These are phyloP conservation scores for Ceramica pisi DNA, from an alignment of 2,888 invertebrate species.

Conservation along the genomic window DNA sequence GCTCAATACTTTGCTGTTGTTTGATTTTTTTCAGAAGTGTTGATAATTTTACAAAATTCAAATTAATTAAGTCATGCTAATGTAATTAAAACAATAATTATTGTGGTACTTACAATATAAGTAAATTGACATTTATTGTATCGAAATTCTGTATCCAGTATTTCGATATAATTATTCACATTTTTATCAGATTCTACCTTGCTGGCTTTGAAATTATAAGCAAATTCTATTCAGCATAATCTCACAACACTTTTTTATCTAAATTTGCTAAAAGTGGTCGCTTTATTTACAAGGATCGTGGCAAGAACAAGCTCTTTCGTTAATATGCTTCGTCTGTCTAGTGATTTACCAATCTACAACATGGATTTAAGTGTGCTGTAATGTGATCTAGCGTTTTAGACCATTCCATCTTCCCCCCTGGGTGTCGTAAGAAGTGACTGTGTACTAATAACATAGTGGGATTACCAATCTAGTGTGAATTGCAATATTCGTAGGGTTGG, in stretches of 20 bases:
- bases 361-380: conserved; percentile 24
- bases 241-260: background rate
- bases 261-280: too few species aligned
- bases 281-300: background rate
- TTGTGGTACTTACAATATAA: too few species aligned
- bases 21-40: too few species aligned
- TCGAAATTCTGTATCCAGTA: too few species aligned
- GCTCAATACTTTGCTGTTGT: background rate
- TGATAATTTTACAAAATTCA: background rate
- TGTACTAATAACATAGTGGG: conserved; percentile 42
- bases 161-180: too few species aligned
- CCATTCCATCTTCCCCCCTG: conserved; percentile 34
- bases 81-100: too few species aligned
- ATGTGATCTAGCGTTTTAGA: conserved; percentile 41
- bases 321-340: conserved; percentile 1
- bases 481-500: conserved; percentile 40
- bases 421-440: conserved; percentile 49
- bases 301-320: conserved; percentile 1
- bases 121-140: too few species aligned
- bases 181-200: background rate
- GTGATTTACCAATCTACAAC: conserved; percentile 17
- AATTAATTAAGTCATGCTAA: too few species aligned
- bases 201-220: too few species aligned
- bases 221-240: too few species aligned
- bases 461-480: conserved; percentile 32